phyloP scores from a whole-genome alignment of 64 coral and sea anemone species.

The Actinia equina region DNA sequence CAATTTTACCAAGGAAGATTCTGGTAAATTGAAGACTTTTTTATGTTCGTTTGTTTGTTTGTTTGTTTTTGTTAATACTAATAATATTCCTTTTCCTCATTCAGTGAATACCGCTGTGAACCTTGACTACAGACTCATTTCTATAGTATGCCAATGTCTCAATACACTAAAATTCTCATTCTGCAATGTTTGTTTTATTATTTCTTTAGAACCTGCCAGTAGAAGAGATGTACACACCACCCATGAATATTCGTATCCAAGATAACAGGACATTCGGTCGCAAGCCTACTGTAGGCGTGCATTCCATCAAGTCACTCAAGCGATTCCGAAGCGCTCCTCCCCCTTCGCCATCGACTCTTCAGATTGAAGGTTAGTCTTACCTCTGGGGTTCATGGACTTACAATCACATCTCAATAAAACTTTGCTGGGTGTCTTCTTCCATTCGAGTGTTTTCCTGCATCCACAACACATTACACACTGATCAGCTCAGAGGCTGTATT shows the following conservation, averaged over 20 bases:
- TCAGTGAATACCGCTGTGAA: no score
- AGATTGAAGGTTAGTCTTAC: constrained; percentile 45
- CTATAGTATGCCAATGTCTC: no score
- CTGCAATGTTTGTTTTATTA: not conserved
- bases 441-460: no score
- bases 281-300: constrained; percentile 77
- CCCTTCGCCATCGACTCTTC: constrained; percentile 13
- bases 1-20: constrained; percentile 76
- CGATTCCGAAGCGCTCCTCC: constrained; percentile 63
- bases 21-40: constrained; percentile 40
- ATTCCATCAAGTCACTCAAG: constrained; percentile 58
- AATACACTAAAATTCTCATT: no score
- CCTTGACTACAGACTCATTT: no score
- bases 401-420: no score
- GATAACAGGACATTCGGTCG: constrained; percentile 96
- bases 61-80: not conserved
- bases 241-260: constrained; percentile 82
- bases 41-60: not conserved
- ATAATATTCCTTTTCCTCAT: no score
- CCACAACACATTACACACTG: no score
- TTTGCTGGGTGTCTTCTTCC: no score
- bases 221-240: constrained; percentile 82
- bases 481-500: no score
- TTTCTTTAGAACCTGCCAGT: constrained; percentile 72
- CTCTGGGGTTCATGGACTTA: not conserved